A percentile compares a stretch with the other conserved stretches of the same genome.
Evolutionary conservation across 2,797 vertebrate species (phyloP).

Genomic region (Tapirus indicus): DNA sequence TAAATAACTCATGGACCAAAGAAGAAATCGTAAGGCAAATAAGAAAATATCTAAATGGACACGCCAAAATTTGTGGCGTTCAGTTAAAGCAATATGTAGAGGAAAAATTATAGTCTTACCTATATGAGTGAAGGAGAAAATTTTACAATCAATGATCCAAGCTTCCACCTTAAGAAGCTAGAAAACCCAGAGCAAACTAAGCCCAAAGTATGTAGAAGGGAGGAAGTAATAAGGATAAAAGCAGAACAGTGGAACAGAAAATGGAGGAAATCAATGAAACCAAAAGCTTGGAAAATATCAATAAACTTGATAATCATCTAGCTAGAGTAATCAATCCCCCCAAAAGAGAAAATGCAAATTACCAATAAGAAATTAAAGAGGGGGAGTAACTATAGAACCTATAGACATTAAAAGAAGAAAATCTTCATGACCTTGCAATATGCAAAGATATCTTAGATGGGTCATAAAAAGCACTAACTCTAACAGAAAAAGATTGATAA

Average conservation of each 20-base stretch:
- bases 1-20: neutral
- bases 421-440: neutral
- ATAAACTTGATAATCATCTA: neutral
- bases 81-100: neutral
- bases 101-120: neutral
- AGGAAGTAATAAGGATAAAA: neutral
- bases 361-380: neutral
- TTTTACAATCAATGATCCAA: neutral
- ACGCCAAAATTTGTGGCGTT: neutral
- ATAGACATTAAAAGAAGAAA: neutral
- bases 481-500: neutral
- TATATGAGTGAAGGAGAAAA: neutral
- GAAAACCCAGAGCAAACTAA: neutral
- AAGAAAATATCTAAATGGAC: too few relatives aligned
- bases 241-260: neutral
- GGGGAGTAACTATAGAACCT: neutral
- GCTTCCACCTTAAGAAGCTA: neutral
- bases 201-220: neutral
- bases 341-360: neutral
- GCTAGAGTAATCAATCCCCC: neutral
- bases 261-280: neutral
- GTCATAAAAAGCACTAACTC: neutral
- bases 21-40: neutral
- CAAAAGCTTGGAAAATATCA: neutral
- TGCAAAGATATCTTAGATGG: neutral